Base-by-base conservation (phyloP, 2,797 vertebrate species). In the Pantherophis vulpinus region DNA sequence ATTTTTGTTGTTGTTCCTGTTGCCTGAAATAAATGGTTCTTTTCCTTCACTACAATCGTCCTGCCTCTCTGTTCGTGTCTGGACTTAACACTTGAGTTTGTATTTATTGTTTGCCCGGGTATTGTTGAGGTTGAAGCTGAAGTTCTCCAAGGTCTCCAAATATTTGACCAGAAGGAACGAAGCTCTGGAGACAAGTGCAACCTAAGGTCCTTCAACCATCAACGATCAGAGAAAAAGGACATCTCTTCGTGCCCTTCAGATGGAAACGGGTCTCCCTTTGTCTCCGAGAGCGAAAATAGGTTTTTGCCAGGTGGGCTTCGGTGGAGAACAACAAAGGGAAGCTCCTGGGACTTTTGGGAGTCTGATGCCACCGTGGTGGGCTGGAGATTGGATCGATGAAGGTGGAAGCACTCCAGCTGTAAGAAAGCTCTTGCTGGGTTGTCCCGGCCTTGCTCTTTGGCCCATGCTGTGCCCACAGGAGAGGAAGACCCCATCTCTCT, bases 381-480 rank as follows among this genome's bases (percentile, higher is more conserved):
- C 87, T 93, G 90, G 90, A 79, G 47, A 10, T 60, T 58, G 70
- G 91, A 87, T 94, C 93, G 55, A 92, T 92, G 55, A 14, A 58
- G 86, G 79, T 91, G 79, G 88, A 90, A 88, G 61, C 91, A 59
- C 55, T 42, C 25, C 42, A 63, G 5, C 54, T 2, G 0, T 74
- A 86, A 37, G 59, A 23, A 63, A 29, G 37, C 79, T 59, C 74
- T 90, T 11, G 8, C 88, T 94, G 93, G 93, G 42, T 47, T 60
- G 60, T 14, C 88, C 87, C 11, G 14, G 91, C 29, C 54, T 90
- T 32, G 37, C n/a, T 4, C 60, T 54, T 58, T 55, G 59, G 18
- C 91, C 87, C 93, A 94, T 90, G 93, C 91, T 92, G 93, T 59
- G 93, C 79, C 91, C 91, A 74, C 7, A 90, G 70, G 9, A 92